Base-by-base conservation (phyloP, 2,888 invertebrate genomes). In the Cloeon dipterum region DNA sequence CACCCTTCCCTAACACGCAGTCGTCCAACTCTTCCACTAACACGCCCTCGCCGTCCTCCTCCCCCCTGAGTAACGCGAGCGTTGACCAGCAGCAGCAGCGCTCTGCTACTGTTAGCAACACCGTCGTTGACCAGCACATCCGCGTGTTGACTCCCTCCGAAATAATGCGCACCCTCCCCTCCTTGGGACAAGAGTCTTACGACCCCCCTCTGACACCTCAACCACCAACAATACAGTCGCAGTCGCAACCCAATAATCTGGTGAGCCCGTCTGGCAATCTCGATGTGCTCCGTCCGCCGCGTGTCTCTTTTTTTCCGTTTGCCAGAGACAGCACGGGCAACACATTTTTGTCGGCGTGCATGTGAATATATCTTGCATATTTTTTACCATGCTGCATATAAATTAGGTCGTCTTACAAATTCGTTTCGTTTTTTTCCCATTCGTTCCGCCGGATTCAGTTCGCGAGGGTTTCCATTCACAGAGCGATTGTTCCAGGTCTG, bases 111-210 rank as follows among this genome's bases (percentile, higher is more conserved):
- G 5, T n/a, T n/a, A n/a, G n/a, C n/a, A n/a, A n/a, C n/a, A 14
- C 35, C 26, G 11, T 25, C 20, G 17, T 63, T 50, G 79, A 81
- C 64, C 78, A 78, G 62, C 79, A 78, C 63, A 81, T 81, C 61
- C 73, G 81, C 59, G 81, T 81, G 62, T 70, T 82, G 59, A 82
- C 82, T 53, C 81, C 82, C 53, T 78, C 78, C 51, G 81, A 82
- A 71, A 81, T 82, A 61, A 81, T 81, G 81, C 74, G 78, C 69
- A 81, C 81, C 57, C 71, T 81, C 64, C 81, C 82, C 58, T 76
- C 77, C 60, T 71, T 79, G 61, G 72, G 72, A 61, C 71, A 69
- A 64, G 68, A 69, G 64, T 23, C 23, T 21, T 40, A 41, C 38
- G 42, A 40, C 39, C 38, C 38, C 37, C 43, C 42, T 42, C 18